Evolutionary conservation across 2,797 vertebrate species (phyloP).

Genomic region (Melanotaenia pygmaea): DNA sequence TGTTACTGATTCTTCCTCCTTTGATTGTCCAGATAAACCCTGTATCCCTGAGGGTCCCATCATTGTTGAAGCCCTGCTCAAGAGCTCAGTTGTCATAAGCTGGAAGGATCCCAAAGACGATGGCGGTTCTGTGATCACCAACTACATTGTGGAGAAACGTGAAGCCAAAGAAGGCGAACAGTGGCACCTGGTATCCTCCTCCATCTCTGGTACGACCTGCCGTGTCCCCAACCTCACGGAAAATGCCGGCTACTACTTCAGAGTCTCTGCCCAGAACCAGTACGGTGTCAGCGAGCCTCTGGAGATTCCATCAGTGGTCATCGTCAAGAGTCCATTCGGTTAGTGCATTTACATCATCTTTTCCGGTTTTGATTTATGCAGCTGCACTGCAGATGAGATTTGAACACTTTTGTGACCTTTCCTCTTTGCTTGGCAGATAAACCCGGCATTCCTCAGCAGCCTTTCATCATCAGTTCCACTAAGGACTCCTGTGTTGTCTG

Average conservation of each 20-base stretch:
- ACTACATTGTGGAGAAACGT: slow-evolving; percentile 96
- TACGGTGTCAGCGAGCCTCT: slow-evolving; percentile 94
- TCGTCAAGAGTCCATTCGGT: slow-evolving; percentile 97
- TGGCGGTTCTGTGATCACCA: slow-evolving; percentile 94
- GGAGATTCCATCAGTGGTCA: slow-evolving; percentile 91
- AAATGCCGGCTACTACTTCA: slow-evolving; percentile 98
- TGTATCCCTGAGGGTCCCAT: slow-evolving; percentile 92
- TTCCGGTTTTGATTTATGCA: not conserved
- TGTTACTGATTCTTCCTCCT: not conserved
- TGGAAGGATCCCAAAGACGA: slow-evolving; percentile 97
- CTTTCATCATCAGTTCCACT: slow-evolving; percentile 88
- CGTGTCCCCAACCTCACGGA: slow-evolving; percentile 93
- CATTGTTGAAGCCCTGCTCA: slow-evolving; percentile 92
- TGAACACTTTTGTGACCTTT: slow-evolving; percentile 11
- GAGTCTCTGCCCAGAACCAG: slow-evolving; percentile 96
- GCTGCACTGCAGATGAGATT: not conserved
- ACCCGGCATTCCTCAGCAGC: slow-evolving; percentile 91
- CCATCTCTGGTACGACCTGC: slow-evolving; percentile 92
- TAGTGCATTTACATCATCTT: slow-evolving; percentile 58
- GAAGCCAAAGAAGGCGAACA: slow-evolving; percentile 97
- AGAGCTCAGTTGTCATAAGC: slow-evolving; percentile 94
- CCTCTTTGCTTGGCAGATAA: slow-evolving; percentile 85
- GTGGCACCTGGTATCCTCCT: slow-evolving; percentile 96
- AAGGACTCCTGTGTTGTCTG: slow-evolving; percentile 93
- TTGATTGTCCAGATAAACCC: slow-evolving; percentile 90